Conservation (phyloP, 2,888 invertebrate genomes). For the Platypus cylindrus region DNA sequence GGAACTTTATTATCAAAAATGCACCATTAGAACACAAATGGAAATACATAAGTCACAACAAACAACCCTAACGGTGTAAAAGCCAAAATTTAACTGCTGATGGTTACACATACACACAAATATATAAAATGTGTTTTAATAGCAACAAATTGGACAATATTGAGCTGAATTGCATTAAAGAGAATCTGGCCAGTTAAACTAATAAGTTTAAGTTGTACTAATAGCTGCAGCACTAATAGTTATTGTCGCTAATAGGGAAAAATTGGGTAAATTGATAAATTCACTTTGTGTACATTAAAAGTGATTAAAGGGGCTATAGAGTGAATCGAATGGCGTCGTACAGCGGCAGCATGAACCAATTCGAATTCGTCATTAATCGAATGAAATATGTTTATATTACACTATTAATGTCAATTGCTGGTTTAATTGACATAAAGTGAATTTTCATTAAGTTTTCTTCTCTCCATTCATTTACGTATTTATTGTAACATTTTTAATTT, state of each 20-base stretch:
- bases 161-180: slow-evolving; percentile 39
- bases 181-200: slow-evolving; percentile 39
- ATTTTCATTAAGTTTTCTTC: slow-evolving; percentile 25
- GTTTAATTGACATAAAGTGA: slow-evolving; percentile 26
- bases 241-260: slow-evolving; percentile 40
- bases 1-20: no score
- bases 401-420: no score
- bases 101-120: slow-evolving; percentile 32
- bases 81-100: slow-evolving; percentile 32
- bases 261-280: slow-evolving; percentile 42
- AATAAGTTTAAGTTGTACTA: no score
- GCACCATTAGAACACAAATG: no score
- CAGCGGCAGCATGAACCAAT: slow-evolving; percentile 15
- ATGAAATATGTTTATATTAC: no score
- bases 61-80: slow-evolving; percentile 31
- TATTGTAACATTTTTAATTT: no score
- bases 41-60: no score
- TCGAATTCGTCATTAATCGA: slow-evolving; percentile 26
- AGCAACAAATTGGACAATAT: slow-evolving; percentile 39
- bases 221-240: slow-evolving; percentile 38
- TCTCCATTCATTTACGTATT: slow-evolving; percentile 22
- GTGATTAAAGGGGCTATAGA: slow-evolving; percentile 30
- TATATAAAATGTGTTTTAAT: slow-evolving; percentile 37
- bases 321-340: slow-evolving; percentile 28
- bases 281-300: no score